Conservation (phyloP, 2,113 vertebrate species). For the Sterna hirundo region DNA sequence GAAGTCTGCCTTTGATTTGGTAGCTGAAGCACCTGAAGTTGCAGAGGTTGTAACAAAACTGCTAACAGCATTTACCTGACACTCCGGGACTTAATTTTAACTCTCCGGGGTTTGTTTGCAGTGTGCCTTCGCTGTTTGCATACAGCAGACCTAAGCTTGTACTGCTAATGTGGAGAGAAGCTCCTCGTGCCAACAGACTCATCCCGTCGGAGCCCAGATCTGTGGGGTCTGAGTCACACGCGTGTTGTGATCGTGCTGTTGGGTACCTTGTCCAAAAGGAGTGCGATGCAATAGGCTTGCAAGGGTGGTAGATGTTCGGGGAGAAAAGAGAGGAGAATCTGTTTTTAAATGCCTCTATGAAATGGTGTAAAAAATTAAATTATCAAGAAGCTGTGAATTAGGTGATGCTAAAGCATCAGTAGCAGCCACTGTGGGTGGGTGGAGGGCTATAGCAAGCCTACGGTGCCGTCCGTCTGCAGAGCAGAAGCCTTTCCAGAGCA, state of each 20-base stretch:
- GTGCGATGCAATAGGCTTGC: slow-evolving; percentile 5
- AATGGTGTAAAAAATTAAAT: not conserved
- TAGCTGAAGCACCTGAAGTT: slow-evolving; percentile 5
- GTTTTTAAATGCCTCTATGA: not conserved
- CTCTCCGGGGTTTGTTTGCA: slow-evolving; percentile 12
- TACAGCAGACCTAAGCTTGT: slow-evolving; percentile 13
- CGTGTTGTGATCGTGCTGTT: slow-evolving; percentile 1
- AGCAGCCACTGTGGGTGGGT: not conserved
- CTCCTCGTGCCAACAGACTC: not conserved
- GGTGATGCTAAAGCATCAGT: not conserved
- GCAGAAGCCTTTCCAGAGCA: not conserved
- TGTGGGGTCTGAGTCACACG: not conserved
- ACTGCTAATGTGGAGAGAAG: slow-evolving; percentile 10
- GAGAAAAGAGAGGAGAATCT: not conserved
- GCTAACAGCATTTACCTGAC: not conserved
- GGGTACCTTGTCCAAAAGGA: slow-evolving; percentile 28
- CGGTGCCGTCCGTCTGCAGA: not conserved
- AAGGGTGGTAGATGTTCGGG: not conserved
- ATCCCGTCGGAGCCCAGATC: slow-evolving; percentile 32
- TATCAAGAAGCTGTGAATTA: not conserved
- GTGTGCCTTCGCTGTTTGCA: not conserved
- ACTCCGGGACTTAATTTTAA: not conserved
- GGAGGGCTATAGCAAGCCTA: not conserved
- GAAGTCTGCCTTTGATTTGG: slow-evolving; percentile 48
- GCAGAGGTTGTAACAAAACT: not conserved